Percentiles rank a stretch among this genome's conserved stretches.
phyloP scores from a whole-genome alignment of 2,888 invertebrate species.

The Thymelicus lineola region DNA sequence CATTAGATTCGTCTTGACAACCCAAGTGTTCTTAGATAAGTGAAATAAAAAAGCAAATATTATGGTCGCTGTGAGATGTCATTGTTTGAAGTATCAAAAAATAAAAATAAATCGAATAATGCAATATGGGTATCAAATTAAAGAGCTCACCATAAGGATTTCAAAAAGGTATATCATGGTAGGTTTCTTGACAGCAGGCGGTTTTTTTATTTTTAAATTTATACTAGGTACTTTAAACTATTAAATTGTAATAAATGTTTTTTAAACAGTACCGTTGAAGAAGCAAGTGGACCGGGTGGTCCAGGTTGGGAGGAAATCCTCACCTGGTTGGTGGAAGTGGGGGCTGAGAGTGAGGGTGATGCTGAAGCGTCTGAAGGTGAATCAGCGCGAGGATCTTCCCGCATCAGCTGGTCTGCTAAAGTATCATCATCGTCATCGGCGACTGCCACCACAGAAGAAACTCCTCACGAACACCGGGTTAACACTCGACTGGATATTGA shows the following conservation, averaged over 20 bases:
- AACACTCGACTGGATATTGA: slow-evolving; percentile 94
- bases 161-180: too few relatives aligned
- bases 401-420: slow-evolving; percentile 93
- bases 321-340: slow-evolving; percentile 96
- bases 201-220: too few relatives aligned
- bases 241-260: slow-evolving; percentile 8
- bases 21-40: too few relatives aligned
- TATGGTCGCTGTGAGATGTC: too few relatives aligned
- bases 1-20: too few relatives aligned
- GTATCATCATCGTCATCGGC: slow-evolving; percentile 66
- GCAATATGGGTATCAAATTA: too few relatives aligned
- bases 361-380: slow-evolving; percentile 77
- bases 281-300: slow-evolving; percentile 69
- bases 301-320: slow-evolving; percentile 92
- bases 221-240: too few relatives aligned
- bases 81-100: too few relatives aligned
- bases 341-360: slow-evolving; percentile 88
- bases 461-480: slow-evolving; percentile 86
- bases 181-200: too few relatives aligned
- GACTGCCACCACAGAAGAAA: slow-evolving; percentile 71
- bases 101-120: too few relatives aligned
- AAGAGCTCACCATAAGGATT: too few relatives aligned
- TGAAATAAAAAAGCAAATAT: too few relatives aligned
- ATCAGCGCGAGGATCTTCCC: slow-evolving; percentile 91
- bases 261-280: slow-evolving; percentile 65